Evolutionary conservation across 2,888 invertebrate genomes (phyloP), one percentile per base, ranked within the genome.

Genomic region (Lochmaea crataegi): DNA sequence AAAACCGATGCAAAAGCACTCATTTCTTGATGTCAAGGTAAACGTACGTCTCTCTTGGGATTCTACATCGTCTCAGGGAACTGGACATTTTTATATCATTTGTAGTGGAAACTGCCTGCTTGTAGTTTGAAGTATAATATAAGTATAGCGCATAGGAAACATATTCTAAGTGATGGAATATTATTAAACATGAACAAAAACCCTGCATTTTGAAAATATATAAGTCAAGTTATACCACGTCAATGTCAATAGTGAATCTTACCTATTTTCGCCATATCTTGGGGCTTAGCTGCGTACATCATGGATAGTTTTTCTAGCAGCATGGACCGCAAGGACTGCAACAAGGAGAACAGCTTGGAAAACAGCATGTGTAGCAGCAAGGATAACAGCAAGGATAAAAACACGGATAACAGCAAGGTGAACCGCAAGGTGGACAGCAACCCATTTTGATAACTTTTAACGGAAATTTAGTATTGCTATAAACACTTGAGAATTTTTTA

Each of bases 361-460:
- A 58, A 32, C 58, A 58, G 32, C 58, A 58, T 6, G 58, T 32
- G 7, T 32, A 26, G 12, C 58, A 58, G 32, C 58, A 58, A 26
- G 58, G 58, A 16, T 58, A 58, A 32, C 58, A 58, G 26, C 58
- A 58, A 12, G 58, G 58, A 58, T 32, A 58, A 32, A 14, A 58
- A 32, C 58, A 32, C 5, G 58, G 58, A n/a, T 58, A 58, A 26
- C n/a, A 32, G 32, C 58, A 58, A n/a, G 58, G 58, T 6, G 58
- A n/a, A 22, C 4, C 18, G 2, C 32, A n/a, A 32, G 58, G 58
- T 58, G 58, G 32, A 14, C 32, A 32, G 58, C 58, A 58, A 32
- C 58, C 32, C 58, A 58, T 58, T 26, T 58, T 58, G 22, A 26
- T 57, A 22, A 26, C n/a, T 7, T 22, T 38, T 38, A 38, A 32